These are phyloP conservation scores for Rhinopomastus cyanomelas DNA, from an alignment of 2,113 vertebrate genomes.

Conservation along the genomic window DNA sequence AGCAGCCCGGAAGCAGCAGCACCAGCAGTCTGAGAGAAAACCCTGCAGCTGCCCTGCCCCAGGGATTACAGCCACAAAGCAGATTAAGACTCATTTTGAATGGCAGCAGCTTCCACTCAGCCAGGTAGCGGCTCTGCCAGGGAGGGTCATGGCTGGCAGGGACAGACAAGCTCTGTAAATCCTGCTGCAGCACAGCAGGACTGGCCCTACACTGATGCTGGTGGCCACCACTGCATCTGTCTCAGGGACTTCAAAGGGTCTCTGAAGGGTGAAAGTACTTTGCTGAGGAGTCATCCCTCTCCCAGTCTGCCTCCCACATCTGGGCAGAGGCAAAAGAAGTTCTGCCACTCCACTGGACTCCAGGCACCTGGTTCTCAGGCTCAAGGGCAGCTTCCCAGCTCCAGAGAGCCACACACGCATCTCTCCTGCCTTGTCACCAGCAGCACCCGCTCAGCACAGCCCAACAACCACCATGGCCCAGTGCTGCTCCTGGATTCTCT, in stretches of 20 bases:
- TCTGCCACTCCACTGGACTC: accelerated
- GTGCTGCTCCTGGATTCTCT: neutral
- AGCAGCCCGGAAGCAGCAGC: neutral
- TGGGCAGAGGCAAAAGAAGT: neutral
- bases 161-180: neutral
- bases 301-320: neutral
- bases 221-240: neutral
- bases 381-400: no score
- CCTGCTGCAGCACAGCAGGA: neutral
- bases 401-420: neutral
- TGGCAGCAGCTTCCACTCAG: accelerated
- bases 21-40: neutral
- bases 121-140: neutral
- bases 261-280: neutral
- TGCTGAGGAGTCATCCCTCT: neutral
- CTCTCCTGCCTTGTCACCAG: neutral
- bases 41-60: neutral
- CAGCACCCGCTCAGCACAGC: accelerated
- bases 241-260: neutral
- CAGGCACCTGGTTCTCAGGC: neutral
- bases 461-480: neutral
- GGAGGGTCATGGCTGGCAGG: neutral
- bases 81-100: neutral
- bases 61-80: neutral
- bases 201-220: neutral